Percentiles rank a stretch among this genome's conserved stretches.
Evolutionary conservation across 2,113 vertebrate species (phyloP).

Genomic region (Oplegnathus fasciatus): DNA sequence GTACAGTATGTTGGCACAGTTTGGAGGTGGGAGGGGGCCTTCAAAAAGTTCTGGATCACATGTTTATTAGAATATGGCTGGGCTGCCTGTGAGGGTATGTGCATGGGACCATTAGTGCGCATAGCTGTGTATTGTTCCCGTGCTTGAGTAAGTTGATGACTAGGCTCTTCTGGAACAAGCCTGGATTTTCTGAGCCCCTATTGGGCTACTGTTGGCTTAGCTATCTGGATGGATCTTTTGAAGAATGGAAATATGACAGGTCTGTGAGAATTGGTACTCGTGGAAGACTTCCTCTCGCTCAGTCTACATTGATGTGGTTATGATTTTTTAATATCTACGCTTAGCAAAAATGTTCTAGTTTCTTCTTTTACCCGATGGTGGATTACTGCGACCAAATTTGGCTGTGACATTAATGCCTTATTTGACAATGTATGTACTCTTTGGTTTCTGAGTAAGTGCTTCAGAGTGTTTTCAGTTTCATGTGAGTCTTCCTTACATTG

Average conservation of each 20-base stretch:
- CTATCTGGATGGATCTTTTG: conserved; percentile 75
- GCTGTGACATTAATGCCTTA: conserved; percentile 70
- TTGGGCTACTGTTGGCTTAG: conserved; percentile 59
- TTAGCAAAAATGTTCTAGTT: conserved; percentile 58
- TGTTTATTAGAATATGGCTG: conserved; percentile 69
- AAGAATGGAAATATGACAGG: conserved; percentile 80
- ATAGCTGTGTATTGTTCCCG: conserved; percentile 74
- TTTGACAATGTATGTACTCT: conserved; percentile 74
- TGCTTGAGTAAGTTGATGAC: conserved; percentile 75
- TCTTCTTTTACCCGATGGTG: conserved; percentile 45
- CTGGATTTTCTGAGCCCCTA: conserved; percentile 69
- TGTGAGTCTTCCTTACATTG: conserved; percentile 8
- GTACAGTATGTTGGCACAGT: conserved; percentile 50
- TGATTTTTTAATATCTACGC: conserved; percentile 25
- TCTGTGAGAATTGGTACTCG: conserved; percentile 67
- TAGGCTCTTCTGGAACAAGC: conserved; percentile 82
- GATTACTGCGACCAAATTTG: conserved; percentile 68
- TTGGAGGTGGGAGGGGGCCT: conserved; percentile 58
- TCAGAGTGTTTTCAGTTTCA: conserved; percentile 30
- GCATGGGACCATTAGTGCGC: conserved; percentile 25
- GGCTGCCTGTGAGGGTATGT: conserved; percentile 43
- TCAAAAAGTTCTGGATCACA: conserved; percentile 80
- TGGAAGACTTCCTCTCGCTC: conserved; percentile 63
- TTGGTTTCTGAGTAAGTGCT: conserved; percentile 69
- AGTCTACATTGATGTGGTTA: conserved; percentile 43